Percentiles rank a stretch among this genome's conserved stretches.
phyloP scores from a whole-genome alignment of 2,888 invertebrate species.

The Pristionchus arcanus region DNA sequence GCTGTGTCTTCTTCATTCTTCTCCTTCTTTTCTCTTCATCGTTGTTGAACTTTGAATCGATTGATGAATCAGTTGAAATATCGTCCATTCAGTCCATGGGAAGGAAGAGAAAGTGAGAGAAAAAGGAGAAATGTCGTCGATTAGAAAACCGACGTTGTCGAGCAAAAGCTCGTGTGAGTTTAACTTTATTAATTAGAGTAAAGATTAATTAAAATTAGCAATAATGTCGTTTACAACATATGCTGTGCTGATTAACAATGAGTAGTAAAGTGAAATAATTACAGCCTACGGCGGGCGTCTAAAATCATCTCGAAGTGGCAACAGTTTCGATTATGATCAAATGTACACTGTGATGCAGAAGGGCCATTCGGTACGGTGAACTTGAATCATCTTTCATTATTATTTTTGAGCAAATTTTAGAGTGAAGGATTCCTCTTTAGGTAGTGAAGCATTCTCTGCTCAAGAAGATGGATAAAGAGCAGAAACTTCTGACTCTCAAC shows the following conservation, averaged over 20 bases:
- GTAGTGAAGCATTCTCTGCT: conserved; percentile 74
- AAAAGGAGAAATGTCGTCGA: conserved; percentile 26
- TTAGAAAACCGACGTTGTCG: conserved; percentile 15
- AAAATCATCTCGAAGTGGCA: neutral
- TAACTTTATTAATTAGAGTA: neutral
- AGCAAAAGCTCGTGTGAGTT: conserved; percentile 24
- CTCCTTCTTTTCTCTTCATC: conserved; percentile 4
- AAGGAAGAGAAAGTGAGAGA: conserved; percentile 6
- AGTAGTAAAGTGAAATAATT: neutral
- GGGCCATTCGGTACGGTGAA: conserved; percentile 35
- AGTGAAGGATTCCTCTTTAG: conserved; percentile 60
- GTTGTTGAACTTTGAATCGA: conserved; percentile 42
- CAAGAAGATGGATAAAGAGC: conserved; percentile 77
- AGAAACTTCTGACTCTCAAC: conserved; percentile 70
- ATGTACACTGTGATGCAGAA: conserved; percentile 51
- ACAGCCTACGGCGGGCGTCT: conserved; percentile 31
- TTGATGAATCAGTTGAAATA: conserved; percentile 22
- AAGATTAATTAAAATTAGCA: neutral
- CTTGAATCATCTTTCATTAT: neutral
- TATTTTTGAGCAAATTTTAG: too few species aligned
- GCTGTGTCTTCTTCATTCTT: conserved; percentile 39
- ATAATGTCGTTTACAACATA: too few species aligned
- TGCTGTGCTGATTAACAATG: too few species aligned
- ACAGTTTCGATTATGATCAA: conserved; percentile 2
- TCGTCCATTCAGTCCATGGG: conserved; percentile 31